Evolutionary conservation across 1,140 invertebrate species (phyloP), one percentile per base, ranked within the genome.

Genomic region (Zophobas atratus): DNA sequence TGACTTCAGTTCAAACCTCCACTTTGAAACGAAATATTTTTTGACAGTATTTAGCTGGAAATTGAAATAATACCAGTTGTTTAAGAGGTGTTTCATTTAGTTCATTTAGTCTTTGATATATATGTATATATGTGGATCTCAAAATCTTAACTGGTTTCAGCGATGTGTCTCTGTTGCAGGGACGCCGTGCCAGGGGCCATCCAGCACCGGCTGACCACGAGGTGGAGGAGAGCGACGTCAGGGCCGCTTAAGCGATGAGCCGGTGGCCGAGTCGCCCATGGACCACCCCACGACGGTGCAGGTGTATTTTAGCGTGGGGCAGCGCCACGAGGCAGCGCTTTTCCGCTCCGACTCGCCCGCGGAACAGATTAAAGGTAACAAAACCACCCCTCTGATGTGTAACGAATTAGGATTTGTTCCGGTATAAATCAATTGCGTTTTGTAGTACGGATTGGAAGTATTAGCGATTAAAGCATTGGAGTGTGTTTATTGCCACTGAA

Each of bases 231-330:
- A 55, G 55, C 49, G 49, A 73, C 55, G 48, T 72, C n/a, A 35
- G 71, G 38, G 39, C 71, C 72, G 75, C 79, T 82, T 78, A 79
- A 80, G 82, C 84, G 82, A 86, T 86, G 85, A 86, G 79, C 80
- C 75, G 63, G 75, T 77, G 74, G 57, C 72, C 77, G 75, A 70
- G 67, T 75, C 71, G 77, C 84, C 73, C 82, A 86, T 86, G 85
- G 85, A 86, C 84, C 81, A 78, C 78, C 82, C 84, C 81, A 81
- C 82, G 80, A 83, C 82, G 79, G 85, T 86, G 78, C 83, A 82
- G 80, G 81, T 90, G 73, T 87, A 87, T 81, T 90, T 90, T 81
- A 86, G 87, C 81, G 87, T 90, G 84, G 89, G 88, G 76, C 87
- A 87, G 84, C 87, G 88, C 80, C 87, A 83, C 76, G 89, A 90